phyloP scores from a whole-genome alignment of 2,888 invertebrate genomes.

The Aplocera efformata region DNA sequence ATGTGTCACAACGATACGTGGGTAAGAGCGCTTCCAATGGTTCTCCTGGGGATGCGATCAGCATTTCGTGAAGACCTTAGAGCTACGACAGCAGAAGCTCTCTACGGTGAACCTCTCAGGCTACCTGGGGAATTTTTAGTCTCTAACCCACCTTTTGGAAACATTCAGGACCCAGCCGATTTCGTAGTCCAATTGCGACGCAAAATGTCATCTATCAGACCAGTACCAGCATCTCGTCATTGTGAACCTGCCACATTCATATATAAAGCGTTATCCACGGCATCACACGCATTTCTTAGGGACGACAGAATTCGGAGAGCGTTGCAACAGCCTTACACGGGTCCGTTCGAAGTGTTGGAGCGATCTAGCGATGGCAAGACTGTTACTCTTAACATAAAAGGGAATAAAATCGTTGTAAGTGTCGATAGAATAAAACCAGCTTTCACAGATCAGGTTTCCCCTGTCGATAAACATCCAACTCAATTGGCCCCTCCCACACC shows the following conservation, averaged over 20 bases:
- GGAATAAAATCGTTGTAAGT: neutral
- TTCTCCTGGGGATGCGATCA: conserved; percentile 12
- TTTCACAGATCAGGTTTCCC: conserved; percentile 1
- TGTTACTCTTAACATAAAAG: neutral
- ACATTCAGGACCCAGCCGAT: neutral
- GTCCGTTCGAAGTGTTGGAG: conserved; percentile 8
- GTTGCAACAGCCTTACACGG: conserved; percentile 17
- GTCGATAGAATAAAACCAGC: conserved; percentile 33
- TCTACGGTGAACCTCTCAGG: conserved; percentile 32
- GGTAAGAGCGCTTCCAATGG: conserved; percentile 9
- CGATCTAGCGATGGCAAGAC: neutral
- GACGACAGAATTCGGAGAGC: conserved; percentile 16
- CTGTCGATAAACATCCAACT: too few relatives aligned
- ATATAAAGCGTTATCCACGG: conserved; percentile 7
- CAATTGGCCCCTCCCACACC: too few relatives aligned
- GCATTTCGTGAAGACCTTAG: conserved; percentile 20
- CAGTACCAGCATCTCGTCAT: conserved; percentile 4
- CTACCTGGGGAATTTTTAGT: conserved; percentile 32
- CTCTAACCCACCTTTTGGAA: neutral
- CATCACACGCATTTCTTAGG: conserved; percentile 16
- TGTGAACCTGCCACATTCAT: neutral
- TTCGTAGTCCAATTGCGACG: neutral
- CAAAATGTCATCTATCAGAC: neutral
- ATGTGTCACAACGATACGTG: conserved; percentile 14
- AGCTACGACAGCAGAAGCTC: conserved; percentile 30